Evolutionary conservation across 2,113 vertebrate genomes (phyloP), one percentile per base, ranked within the genome.

Genomic region (Nyctibius bracteatus): DNA sequence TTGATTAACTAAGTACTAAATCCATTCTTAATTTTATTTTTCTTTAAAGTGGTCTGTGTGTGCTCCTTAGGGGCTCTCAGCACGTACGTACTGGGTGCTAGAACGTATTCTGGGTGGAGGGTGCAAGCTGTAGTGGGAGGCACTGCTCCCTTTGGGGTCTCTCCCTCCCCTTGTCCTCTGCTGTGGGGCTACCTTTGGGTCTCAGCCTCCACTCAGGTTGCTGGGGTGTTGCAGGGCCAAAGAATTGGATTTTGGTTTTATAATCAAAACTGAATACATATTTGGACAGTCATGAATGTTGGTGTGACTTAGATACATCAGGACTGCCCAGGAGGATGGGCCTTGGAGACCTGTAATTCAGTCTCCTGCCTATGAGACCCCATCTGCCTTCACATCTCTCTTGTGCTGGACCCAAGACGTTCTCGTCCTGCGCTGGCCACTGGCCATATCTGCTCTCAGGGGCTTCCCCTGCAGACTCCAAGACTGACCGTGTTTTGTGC

Each of bases 401-500:
- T 13, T 35, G 43, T 81, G 65, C 55, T 37, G 55, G 41, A n/a
- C n/a, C 35, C n/a, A 10, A 21, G 30, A 3, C 0, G 3, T 23
- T 68, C 30, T 47, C 0, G 0, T 35, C 54, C 39, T 37, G 18
- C 1, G 8, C 44, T 59, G n/a, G 35, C 7, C 2, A 1, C 47
- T 27, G 12, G 7, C 19, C 1, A 0, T 22, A 4, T 13, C 51
- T 31, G 46, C 44, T 30, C 55, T 41, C 12, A 4, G 33, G 21
- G 35, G 16, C 28, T 52, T 51, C 23, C 41, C 16, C 8, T 75
- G 44, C 58, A 47, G 17, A 12, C 41, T 59, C n/a, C 63, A 12
- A 28, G 30, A 11, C 5, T 25, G 37, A 18, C 23, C 11, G 0
- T 1, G n/a, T 22, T 23, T 52, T 66, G 62, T 80, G 37, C 39